Conservation (phyloP, 1,140 invertebrate species). For the Andrena cerasifolii region DNA sequence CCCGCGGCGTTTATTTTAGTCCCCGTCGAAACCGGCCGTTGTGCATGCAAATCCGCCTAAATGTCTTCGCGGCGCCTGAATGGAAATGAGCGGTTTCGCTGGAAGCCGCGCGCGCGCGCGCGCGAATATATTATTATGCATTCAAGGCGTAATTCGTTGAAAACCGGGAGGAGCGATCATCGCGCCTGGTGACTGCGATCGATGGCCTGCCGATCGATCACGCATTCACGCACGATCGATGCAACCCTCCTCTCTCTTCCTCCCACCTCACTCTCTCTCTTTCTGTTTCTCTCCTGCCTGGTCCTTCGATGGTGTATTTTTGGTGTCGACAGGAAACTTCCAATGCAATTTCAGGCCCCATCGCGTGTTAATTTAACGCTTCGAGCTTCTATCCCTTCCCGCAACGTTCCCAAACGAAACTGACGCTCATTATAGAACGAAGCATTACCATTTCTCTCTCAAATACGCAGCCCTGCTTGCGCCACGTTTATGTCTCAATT, state of each 20-base stretch:
- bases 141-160: constrained; percentile 74
- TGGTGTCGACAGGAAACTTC: constrained; percentile 42
- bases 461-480: too few species aligned
- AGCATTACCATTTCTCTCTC: background rate
- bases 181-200: constrained; percentile 63
- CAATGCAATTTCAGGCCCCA: constrained; percentile 18
- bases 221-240: constrained; percentile 69
- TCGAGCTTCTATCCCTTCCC: background rate
- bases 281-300: background rate
- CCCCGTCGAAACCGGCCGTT: constrained; percentile 64
- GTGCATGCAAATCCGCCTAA: constrained; percentile 79
- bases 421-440: background rate
- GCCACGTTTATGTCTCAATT: too few species aligned
- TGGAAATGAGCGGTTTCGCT: constrained; percentile 70
- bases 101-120: constrained; percentile 39
- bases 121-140: constrained; percentile 71
- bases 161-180: constrained; percentile 65
- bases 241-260: constrained; percentile 45
- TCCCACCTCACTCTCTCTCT: constrained; percentile 7
- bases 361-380: constrained; percentile 20
- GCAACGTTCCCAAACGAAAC: background rate
- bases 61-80: constrained; percentile 71
- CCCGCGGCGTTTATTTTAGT: constrained; percentile 59
- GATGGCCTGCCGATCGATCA: constrained; percentile 74
- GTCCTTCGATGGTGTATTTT: constrained; percentile 39